Evolutionary conservation across 2,888 invertebrate species (phyloP), one percentile per base, ranked within the genome.

Genomic region (Lordiphosa fenestrarum): DNA sequence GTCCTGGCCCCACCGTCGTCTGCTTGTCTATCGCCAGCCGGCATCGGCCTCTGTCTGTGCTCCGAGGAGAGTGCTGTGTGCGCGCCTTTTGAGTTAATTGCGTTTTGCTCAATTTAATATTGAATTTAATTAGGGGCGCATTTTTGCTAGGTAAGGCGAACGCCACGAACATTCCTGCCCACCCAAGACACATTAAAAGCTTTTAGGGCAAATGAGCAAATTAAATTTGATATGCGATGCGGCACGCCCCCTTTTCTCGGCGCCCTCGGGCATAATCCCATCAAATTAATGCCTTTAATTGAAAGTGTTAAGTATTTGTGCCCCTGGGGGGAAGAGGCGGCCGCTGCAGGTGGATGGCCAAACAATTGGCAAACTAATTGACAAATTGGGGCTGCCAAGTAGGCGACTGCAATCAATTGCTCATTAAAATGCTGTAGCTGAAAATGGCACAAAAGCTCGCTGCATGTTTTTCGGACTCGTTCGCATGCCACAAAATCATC

Each of bases 31-130:
- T 63, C 47, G 66, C 53, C 48, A 51, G 57, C 48, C 57, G 44
- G 56, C 55, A 41, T 36, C 60, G 41, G 25, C 15, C 25, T 19
- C 19, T 33, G 38, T 35, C 42, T 47, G 44, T 41, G 30, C 21
- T 51, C 23, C n/a, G n/a, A n/a, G 25, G 19, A 15, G 21, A 10
- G 30, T 51, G 64, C 52, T 57, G 41, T 59, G 66, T 62, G 51
- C 47, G 59, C 68, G 70, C 73, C 81, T 81, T 84, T 77, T 74
- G 73, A 73, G 81, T 85, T 86, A 86, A 86, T 86, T 84, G 80
- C 78, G 86, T 86, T 84, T 84, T 74, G 78, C 80, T 85, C 73
- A 86, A 84, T 85, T 85, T 84, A 84, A 84, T 84, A 78, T 80
- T 84, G 71, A 84, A 86, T 84, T 86, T 86, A 86, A 86, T 86